phyloP scores from a whole-genome alignment of 2,797 vertebrate genomes.

The Microctenopoma steveboyesi region DNA sequence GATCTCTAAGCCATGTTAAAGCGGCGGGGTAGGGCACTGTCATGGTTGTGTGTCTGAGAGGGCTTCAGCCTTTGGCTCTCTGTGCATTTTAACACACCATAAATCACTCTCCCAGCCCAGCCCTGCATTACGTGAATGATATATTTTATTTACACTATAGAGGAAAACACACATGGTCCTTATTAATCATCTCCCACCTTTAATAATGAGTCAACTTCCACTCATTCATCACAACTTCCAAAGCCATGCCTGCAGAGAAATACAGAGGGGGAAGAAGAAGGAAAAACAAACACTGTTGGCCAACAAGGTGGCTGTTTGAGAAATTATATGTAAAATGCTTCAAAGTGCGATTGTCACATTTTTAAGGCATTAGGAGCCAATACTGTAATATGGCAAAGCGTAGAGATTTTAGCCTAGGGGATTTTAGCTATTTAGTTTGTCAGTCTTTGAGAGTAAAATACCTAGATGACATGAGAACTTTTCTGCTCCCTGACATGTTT shows the following conservation, averaged over 20 bases:
- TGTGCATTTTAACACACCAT: slow-evolving; percentile 87
- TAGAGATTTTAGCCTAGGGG: slow-evolving; percentile 70
- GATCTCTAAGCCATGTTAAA: slow-evolving; percentile 75
- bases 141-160: slow-evolving; percentile 94
- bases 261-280: slow-evolving; percentile 54
- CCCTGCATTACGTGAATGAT: slow-evolving; percentile 89
- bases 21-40: slow-evolving; percentile 81
- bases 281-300: slow-evolving; percentile 81
- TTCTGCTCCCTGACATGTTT: slow-evolving; percentile 80
- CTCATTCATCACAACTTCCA: slow-evolving; percentile 87
- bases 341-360: slow-evolving; percentile 77
- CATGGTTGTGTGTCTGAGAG: slow-evolving; percentile 82
- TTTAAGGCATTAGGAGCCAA: slow-evolving; percentile 71
- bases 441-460: slow-evolving; percentile 79
- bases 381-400: slow-evolving; percentile 64
- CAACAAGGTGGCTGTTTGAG: slow-evolving; percentile 77
- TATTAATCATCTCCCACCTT: slow-evolving; percentile 93
- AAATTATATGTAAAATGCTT: slow-evolving; percentile 70
- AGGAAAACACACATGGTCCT: slow-evolving; percentile 88
- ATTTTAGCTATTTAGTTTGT: slow-evolving; percentile 82
- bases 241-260: slow-evolving; percentile 81
- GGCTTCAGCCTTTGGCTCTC: slow-evolving; percentile 87
- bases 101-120: slow-evolving; percentile 86
- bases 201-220: slow-evolving; percentile 90
- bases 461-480: slow-evolving; percentile 79